Percentiles rank a stretch among this genome's conserved stretches.
Conservation (phyloP, 2,797 vertebrate genomes). For the Alauda arvensis region DNA sequence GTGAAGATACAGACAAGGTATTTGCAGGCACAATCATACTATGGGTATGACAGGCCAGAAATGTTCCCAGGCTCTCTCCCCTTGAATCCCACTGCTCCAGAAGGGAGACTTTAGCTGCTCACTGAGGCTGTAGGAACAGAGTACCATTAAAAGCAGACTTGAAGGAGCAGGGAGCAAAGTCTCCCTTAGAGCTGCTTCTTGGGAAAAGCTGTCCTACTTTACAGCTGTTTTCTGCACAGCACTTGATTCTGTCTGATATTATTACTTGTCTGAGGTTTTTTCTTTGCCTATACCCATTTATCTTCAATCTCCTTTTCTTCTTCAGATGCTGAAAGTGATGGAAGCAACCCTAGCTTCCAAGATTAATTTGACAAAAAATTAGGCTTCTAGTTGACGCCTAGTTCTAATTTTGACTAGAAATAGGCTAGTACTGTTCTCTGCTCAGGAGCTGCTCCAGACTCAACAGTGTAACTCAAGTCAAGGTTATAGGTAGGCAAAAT, state of each 20-base stretch:
- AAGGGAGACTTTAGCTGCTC: background rate
- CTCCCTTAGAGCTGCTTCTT: background rate
- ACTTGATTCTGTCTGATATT: background rate
- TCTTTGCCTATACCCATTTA: background rate
- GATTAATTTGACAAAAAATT: background rate
- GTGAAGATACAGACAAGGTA: background rate
- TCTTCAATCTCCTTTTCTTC: background rate
- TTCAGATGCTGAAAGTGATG: background rate
- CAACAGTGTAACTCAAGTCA: background rate
- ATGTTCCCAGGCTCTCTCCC: background rate
- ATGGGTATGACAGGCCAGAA: background rate
- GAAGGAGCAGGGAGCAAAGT: background rate
- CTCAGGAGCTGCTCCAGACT: background rate
- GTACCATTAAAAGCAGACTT: background rate
- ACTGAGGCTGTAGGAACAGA: background rate
- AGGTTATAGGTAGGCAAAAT: background rate
- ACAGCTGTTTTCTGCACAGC: background rate
- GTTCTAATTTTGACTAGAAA: background rate
- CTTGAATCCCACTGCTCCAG: background rate
- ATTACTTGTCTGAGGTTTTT: accelerated
- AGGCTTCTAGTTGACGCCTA: background rate
- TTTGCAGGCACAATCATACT: background rate
- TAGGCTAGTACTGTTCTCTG: background rate
- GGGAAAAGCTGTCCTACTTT: background rate
- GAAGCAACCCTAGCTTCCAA: background rate